phyloP scores from a whole-genome alignment of 2,888 invertebrate genomes.

The Ophraella communa region DNA sequence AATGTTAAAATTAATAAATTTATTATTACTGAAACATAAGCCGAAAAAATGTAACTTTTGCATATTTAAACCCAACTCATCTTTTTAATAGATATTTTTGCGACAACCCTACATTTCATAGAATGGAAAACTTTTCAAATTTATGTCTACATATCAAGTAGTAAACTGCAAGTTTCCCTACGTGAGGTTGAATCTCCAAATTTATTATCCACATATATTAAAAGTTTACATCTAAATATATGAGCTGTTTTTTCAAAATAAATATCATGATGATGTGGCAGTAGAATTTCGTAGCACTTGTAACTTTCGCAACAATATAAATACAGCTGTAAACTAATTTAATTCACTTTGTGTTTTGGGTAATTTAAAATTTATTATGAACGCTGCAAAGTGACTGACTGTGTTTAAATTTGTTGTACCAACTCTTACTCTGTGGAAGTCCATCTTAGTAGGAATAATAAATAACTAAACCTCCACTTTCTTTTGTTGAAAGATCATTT shows the following conservation, averaged over 20 bases:
- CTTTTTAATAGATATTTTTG: neutral
- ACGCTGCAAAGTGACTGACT: too few relatives aligned
- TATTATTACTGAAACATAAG: neutral
- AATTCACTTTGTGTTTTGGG: too few relatives aligned
- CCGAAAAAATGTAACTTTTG: neutral
- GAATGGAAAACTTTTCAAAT: slow-evolving; percentile 24
- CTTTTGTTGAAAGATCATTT: too few relatives aligned
- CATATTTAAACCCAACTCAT: neutral
- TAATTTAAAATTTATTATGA: too few relatives aligned
- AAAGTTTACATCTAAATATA: slow-evolving; percentile 17
- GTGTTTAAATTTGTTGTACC: too few relatives aligned
- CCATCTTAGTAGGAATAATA: too few relatives aligned
- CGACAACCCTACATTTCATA: slow-evolving; percentile 17
- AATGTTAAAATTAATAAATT: too few relatives aligned
- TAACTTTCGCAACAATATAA: neutral
- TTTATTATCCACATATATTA: slow-evolving; percentile 28
- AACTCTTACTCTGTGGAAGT: too few relatives aligned
- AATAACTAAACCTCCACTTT: too few relatives aligned
- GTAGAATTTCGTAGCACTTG: neutral
- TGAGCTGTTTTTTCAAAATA: slow-evolving; percentile 2
- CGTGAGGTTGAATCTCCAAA: slow-evolving; percentile 11
- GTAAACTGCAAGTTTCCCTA: slow-evolving; percentile 14
- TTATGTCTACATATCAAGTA: slow-evolving; percentile 19
- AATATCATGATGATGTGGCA: neutral
- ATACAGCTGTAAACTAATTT: too few relatives aligned